phyloP scores from a whole-genome alignment of 2,113 vertebrate species.

The Rhadina sibilatrix region DNA sequence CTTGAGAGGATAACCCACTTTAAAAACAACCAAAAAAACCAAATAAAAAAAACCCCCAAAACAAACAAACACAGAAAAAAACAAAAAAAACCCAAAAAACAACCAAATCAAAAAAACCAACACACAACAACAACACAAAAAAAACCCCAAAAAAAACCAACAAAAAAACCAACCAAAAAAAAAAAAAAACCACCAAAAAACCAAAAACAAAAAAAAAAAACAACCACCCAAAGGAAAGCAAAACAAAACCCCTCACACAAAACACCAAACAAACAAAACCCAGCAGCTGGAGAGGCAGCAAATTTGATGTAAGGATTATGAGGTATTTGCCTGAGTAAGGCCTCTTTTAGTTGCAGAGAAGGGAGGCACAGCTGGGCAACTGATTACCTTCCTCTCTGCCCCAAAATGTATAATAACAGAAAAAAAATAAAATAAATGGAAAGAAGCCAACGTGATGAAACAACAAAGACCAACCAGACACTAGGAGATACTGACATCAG shows the following conservation, averaged over 20 bases:
- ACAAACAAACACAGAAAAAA: background rate
- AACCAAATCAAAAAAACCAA: background rate
- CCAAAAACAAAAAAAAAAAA: background rate
- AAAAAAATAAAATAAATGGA: background rate
- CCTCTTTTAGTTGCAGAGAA: background rate
- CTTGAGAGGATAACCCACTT: background rate
- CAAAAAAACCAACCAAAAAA: background rate
- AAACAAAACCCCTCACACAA: background rate
- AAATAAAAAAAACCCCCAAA: background rate
- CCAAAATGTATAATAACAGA: background rate
- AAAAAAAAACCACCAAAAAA: background rate
- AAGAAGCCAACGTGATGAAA: background rate
- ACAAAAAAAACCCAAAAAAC: background rate
- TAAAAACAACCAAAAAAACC: background rate
- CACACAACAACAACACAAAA: background rate
- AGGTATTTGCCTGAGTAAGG: background rate
- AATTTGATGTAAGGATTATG: background rate
- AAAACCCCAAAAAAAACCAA: too few relatives aligned
- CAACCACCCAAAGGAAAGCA: too few relatives aligned
- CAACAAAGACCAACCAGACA: background rate
- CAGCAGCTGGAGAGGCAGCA: background rate
- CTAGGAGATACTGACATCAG: background rate
- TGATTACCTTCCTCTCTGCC: background rate
- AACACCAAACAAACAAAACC: background rate
- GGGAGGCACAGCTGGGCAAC: background rate